Evolutionary conservation across 2,888 invertebrate genomes (phyloP).

Genomic region (Athetis lepigone): DNA sequence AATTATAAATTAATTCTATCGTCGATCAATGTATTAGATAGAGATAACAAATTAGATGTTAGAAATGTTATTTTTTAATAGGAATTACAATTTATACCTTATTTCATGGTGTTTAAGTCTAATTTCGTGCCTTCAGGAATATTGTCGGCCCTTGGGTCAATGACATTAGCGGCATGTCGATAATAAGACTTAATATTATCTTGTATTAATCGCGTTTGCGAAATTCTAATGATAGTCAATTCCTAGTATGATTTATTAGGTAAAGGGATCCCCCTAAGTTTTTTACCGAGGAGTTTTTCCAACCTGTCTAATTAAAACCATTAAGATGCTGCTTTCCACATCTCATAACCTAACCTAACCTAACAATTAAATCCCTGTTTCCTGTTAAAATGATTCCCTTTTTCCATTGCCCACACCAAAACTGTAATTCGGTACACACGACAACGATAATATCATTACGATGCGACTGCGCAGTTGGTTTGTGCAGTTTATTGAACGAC

Average conservation of each 20-base stretch:
- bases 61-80: not conserved
- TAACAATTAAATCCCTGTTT: too few relatives aligned
- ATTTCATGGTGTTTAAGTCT: not conserved
- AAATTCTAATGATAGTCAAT: not conserved
- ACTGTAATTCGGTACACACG: too few relatives aligned
- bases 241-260: not conserved
- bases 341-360: too few relatives aligned
- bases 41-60: not conserved
- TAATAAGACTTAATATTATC: constrained; percentile 2
- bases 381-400: too few relatives aligned
- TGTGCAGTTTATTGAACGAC: too few relatives aligned
- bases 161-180: not conserved
- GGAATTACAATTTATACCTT: too few relatives aligned
- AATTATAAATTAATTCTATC: not conserved
- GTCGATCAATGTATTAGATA: not conserved
- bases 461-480: too few relatives aligned
- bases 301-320: too few relatives aligned
- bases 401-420: too few relatives aligned
- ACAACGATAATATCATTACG: too few relatives aligned
- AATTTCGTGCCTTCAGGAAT: not conserved
- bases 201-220: not conserved
- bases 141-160: not conserved
- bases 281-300: too few relatives aligned
- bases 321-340: too few relatives aligned
- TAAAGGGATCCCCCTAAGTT: not conserved